phyloP scores from a whole-genome alignment of 2,113 vertebrate genomes.

The Zosterops lateralis region DNA sequence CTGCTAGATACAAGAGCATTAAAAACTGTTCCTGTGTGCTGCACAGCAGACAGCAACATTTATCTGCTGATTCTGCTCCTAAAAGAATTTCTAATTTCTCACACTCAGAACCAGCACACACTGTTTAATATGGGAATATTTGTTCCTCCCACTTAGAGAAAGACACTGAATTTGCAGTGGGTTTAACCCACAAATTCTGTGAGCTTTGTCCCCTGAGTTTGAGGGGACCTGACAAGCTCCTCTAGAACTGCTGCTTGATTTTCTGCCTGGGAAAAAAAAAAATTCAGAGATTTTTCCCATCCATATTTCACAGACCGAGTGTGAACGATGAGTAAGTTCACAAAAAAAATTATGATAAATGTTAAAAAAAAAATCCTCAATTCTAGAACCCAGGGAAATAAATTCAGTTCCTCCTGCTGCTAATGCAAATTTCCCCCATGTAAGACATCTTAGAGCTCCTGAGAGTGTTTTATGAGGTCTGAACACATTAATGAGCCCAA shows the following conservation, averaged over 20 bases:
- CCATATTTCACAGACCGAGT: constrained; percentile 26
- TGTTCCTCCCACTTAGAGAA: neutral
- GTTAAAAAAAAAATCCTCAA: neutral
- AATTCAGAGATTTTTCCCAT: neutral
- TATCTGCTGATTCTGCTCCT: neutral
- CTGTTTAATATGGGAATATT: neutral
- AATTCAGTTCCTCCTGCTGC: constrained; percentile 15
- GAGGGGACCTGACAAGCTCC: neutral
- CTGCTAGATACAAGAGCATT: neutral
- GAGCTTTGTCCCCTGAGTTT: neutral
- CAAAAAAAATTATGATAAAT: constrained; percentile 14
- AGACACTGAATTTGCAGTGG: neutral
- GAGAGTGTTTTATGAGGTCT: neutral
- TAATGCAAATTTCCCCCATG: neutral
- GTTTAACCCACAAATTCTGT: neutral
- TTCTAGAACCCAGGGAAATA: constrained; percentile 19
- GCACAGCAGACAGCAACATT: neutral
- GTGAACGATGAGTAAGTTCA: constrained; percentile 54
- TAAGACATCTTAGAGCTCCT: neutral
- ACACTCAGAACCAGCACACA: neutral
- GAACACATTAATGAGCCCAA: neutral
- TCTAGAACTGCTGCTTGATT: neutral
- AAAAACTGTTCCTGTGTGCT: neutral
- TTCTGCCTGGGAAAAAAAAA: constrained; percentile 8
- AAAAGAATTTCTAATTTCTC: neutral